Conservation (phyloP, 2,797 vertebrate genomes). For the Lepus townsendii region DNA sequence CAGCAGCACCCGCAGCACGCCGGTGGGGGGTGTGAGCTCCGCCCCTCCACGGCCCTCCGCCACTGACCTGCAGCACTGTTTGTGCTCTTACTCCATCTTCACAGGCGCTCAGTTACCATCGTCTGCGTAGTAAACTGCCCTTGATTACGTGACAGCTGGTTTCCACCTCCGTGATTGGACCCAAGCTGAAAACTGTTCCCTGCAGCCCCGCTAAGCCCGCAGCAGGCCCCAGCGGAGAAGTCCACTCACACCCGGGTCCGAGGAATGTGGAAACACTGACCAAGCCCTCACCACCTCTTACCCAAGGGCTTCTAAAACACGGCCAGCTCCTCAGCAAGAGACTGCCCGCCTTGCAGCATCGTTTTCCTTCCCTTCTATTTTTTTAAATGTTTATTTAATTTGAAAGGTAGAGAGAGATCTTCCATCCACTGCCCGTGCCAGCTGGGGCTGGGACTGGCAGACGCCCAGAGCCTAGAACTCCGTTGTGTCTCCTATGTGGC, state of each 20-base stretch:
- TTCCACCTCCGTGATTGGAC: neutral
- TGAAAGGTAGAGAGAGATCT: no score
- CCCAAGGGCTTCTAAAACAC: neutral
- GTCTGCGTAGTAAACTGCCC: neutral
- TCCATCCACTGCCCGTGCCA: no score
- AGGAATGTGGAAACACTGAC: neutral
- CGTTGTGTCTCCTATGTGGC: no score
- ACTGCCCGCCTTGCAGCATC: neutral
- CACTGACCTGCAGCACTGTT: neutral
- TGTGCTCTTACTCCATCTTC: slow-evolving; percentile 22
- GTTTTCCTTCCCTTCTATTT: neutral
- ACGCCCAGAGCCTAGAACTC: no score
- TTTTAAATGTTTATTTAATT: no score
- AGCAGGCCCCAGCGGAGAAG: neutral
- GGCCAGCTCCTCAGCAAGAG: neutral
- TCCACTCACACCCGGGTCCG: neutral
- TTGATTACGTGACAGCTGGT: neutral
- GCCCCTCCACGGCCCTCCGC: neutral
- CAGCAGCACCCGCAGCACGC: neutral
- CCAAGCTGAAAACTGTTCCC: neutral
- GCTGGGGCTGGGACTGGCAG: no score
- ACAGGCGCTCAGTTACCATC: neutral
- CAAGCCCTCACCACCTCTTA: neutral
- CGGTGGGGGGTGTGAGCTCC: neutral
- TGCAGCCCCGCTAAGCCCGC: neutral